phyloP scores from a whole-genome alignment of 2,113 vertebrate species.

The Thamnophis sirtalis region DNA sequence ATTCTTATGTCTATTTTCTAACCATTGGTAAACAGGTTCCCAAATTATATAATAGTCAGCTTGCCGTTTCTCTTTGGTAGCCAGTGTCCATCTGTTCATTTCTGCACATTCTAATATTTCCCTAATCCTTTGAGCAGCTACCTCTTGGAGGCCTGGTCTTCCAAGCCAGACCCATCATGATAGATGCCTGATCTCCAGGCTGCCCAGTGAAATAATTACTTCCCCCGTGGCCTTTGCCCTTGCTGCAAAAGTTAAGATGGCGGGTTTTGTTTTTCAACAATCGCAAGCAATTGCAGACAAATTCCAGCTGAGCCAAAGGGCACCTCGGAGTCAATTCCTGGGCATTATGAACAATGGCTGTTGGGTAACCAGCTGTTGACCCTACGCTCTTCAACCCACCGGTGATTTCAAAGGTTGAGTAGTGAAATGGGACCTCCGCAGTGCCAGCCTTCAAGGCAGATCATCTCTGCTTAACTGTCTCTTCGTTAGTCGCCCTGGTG shows the following conservation, averaged over 20 bases:
- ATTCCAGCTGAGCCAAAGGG: background rate
- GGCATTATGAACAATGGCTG: conserved; percentile 2
- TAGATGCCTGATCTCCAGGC: conserved; percentile 20
- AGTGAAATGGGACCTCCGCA: conserved; percentile 14
- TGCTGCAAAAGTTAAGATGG: conserved; percentile 30
- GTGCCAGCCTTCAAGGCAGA: conserved; percentile 17
- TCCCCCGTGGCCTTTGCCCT: conserved; percentile 28
- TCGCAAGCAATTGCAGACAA: background rate
- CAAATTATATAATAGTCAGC: too few relatives aligned
- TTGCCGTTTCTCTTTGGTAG: too few relatives aligned
- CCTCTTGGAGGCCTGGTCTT: conserved; percentile 45
- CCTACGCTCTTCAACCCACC: conserved; percentile 24
- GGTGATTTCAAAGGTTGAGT: conserved; percentile 4
- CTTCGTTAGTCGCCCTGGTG: background rate
- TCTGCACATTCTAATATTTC: too few relatives aligned
- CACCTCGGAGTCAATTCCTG: conserved; percentile 16
- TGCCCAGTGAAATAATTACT: conserved; percentile 35
- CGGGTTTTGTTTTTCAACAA: background rate
- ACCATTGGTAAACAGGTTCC: too few relatives aligned
- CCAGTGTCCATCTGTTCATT: too few relatives aligned
- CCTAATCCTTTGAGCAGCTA: conserved; percentile 41
- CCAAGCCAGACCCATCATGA: conserved; percentile 31
- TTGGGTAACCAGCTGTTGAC: conserved; percentile 29
- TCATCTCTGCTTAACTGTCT: conserved; percentile 12
- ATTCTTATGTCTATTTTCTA: too few relatives aligned